Conservation (phyloP, 2,888 invertebrate species). For the Plagodis dolabraria region DNA sequence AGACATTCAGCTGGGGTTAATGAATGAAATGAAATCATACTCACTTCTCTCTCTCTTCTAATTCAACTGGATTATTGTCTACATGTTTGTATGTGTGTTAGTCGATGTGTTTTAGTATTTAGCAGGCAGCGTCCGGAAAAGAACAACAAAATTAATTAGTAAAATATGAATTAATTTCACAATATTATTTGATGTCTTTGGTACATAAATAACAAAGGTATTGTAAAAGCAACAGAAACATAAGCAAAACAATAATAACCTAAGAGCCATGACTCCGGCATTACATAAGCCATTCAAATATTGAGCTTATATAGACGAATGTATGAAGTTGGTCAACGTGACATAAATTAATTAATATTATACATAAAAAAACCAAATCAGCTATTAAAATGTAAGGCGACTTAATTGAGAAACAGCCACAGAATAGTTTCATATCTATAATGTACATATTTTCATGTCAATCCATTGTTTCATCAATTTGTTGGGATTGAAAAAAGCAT, state of each 20-base stretch:
- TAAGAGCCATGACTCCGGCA: background rate
- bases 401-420: no score
- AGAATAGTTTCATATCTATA: no score
- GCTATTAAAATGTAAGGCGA: no score
- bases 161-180: conserved; percentile 14
- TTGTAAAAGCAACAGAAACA: conserved; percentile 1
- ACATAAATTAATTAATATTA: no score
- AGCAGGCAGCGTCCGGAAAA: conserved; percentile 80
- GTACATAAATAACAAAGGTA: background rate
- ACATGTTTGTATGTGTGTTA: conserved; percentile 57
- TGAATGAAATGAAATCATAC: conserved; percentile 50
- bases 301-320: no score
- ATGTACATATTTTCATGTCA: no score
- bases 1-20: conserved; percentile 28
- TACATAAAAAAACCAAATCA: no score
- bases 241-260: background rate
- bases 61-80: conserved; percentile 92
- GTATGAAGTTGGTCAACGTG: no score
- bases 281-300: no score
- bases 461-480: no score
- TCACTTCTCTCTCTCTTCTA: conserved; percentile 95
- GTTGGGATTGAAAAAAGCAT: no score
- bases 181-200: background rate
- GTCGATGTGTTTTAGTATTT: conserved; percentile 70
- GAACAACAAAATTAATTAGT: conserved; percentile 36